These are phyloP conservation scores for Lycaena phlaeas DNA, from an alignment of 2,888 invertebrate genomes.

Conservation along the genomic window DNA sequence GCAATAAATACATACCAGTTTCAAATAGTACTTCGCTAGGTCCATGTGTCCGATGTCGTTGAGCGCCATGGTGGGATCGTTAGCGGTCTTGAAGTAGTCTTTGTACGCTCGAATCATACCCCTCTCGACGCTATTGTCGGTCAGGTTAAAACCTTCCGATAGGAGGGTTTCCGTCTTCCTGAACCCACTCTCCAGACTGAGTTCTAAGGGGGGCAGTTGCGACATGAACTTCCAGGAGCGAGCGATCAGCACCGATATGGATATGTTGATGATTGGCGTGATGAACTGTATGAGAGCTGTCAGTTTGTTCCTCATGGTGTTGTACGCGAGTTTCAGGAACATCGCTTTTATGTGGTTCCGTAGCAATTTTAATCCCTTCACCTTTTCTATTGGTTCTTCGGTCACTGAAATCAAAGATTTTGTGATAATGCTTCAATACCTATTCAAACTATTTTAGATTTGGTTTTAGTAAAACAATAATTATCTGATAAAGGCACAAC, in stretches of 20 bases:
- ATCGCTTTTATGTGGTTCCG: conserved; percentile 60
- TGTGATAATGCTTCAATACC: too few species aligned
- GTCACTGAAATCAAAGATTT: conserved; percentile 38
- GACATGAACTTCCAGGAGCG: conserved; percentile 60
- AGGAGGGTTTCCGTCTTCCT: conserved; percentile 43
- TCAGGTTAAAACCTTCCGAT: conserved; percentile 33
- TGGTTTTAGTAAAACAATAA: too few species aligned
- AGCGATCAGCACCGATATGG: conserved; percentile 52
- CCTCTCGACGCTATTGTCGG: conserved; percentile 34
- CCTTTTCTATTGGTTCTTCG: conserved; percentile 46
- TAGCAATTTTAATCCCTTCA: conserved; percentile 46
- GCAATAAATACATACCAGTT: conserved; percentile 62
- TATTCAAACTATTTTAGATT: too few species aligned
- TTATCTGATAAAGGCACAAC: too few species aligned
- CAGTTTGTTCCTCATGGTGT: conserved; percentile 51
- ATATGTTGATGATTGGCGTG: conserved; percentile 57
- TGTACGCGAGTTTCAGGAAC: conserved; percentile 54
- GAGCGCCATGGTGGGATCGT: conserved; percentile 37
- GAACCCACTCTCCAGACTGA: conserved; percentile 65
- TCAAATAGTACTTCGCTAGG: conserved; percentile 51
- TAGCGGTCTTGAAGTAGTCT: conserved; percentile 40
- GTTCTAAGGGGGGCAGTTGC: conserved; percentile 73
- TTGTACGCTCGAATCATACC: conserved; percentile 43
- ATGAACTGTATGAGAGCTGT: conserved; percentile 53
- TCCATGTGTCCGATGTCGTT: conserved; percentile 43